These are phyloP conservation scores for Eristalinus aeneus DNA, from an alignment of 2,888 invertebrate genomes.

Conservation along the genomic window DNA sequence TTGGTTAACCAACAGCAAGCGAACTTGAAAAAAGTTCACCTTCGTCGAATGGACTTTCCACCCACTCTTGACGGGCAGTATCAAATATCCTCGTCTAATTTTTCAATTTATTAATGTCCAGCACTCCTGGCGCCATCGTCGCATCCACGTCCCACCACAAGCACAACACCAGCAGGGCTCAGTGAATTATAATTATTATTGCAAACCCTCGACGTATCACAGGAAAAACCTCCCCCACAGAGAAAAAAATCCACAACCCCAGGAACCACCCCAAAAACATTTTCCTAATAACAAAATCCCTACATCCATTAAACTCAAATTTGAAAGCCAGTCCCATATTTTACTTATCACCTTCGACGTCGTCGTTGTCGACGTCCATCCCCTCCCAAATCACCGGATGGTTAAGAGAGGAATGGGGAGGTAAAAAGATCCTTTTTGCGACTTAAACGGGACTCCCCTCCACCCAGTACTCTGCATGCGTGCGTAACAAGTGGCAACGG, in stretches of 20 bases:
- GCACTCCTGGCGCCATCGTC: not conserved
- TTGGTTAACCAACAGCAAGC: not conserved
- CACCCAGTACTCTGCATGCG: slow-evolving; percentile 30
- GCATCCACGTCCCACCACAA: not conserved
- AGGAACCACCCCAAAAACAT: slow-evolving; percentile 44
- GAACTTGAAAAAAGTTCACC: not conserved
- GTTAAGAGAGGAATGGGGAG: not conserved
- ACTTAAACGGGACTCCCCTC: slow-evolving; percentile 28
- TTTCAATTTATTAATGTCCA: slow-evolving; percentile 59
- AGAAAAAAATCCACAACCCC: not conserved
- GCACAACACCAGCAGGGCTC: slow-evolving; percentile 49
- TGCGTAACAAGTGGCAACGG: slow-evolving; percentile 71
- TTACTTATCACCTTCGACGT: slow-evolving; percentile 66
- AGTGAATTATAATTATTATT: slow-evolving; percentile 66
- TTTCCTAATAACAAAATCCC: slow-evolving; percentile 69
- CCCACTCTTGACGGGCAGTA: not conserved
- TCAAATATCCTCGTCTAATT: slow-evolving; percentile 55
- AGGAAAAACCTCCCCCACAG: not conserved
- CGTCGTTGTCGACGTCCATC: not conserved
- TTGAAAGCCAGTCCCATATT: slow-evolving; percentile 71
- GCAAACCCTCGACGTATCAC: slow-evolving; percentile 32
- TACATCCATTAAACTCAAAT: slow-evolving; percentile 70
- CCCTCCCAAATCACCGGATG: not conserved
- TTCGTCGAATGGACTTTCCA: not conserved
- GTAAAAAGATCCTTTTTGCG: slow-evolving; percentile 37